Conservation (phyloP, 1,140 invertebrate genomes). For the Odontomachus brunneus region DNA sequence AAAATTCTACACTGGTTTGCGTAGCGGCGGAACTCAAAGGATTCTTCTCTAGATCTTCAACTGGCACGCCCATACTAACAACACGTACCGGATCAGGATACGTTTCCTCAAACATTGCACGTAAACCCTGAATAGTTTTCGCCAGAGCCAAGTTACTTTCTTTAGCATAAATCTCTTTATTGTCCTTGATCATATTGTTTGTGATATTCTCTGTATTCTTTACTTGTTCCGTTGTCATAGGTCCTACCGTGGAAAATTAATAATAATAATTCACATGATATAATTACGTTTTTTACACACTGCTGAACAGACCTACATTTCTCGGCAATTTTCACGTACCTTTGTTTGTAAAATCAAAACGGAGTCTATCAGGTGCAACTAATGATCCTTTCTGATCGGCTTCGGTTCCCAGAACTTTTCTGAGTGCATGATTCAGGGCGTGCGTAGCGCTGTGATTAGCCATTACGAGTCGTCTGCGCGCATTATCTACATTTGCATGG, state of each 20-base stretch:
- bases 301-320: neutral
- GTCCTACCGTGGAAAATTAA: constrained; percentile 83
- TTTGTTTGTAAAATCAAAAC: constrained; percentile 99
- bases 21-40: constrained; percentile 92
- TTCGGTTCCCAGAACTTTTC: constrained; percentile 95
- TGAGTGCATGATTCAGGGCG: constrained; percentile 97
- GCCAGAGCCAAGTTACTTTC: constrained; percentile 93
- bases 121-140: constrained; percentile 96
- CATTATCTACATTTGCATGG: constrained; percentile 92
- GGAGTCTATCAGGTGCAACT: constrained; percentile 97
- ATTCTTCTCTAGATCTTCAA: constrained; percentile 95
- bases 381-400: constrained; percentile 99
- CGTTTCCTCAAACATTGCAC: constrained; percentile 99
- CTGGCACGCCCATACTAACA: constrained; percentile 96
- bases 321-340: constrained; percentile 76
- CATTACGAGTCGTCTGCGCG: constrained; percentile 95
- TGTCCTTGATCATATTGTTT: constrained; percentile 91
- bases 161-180: constrained; percentile 95
- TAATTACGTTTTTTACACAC: too few relatives aligned
- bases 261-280: neutral
- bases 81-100: constrained; percentile 99
- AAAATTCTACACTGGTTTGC: constrained; percentile 99
- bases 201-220: constrained; percentile 93
- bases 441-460: constrained; percentile 99
- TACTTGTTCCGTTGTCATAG: constrained; percentile 95